Evolutionary conservation across 2,797 vertebrate species (phyloP), one percentile per base, ranked within the genome.

Genomic region (Myotis vivesi): DNA sequence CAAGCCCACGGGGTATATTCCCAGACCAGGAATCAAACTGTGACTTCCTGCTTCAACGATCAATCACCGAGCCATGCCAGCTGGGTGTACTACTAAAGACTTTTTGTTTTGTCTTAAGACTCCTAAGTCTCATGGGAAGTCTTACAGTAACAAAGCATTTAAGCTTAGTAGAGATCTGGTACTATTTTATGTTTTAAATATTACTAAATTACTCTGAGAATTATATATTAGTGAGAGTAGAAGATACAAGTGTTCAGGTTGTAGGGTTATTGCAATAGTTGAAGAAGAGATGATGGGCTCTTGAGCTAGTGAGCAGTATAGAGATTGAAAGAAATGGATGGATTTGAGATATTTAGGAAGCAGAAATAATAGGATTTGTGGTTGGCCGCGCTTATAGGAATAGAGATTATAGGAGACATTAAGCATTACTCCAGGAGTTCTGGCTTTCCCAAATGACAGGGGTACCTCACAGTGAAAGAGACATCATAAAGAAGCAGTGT

Each of bases 81-180:
- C 25, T 62, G 57, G 12, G 57, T 62, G 25, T 30, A 30, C 12
- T 30, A n/a, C 6, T 53, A 62, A 89, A 93, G 8, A 4, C 33
- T 80, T 59, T 51, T 51, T 53, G 20, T 72, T 91, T 94, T 91
- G 20, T 59, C 53, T 75, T 87, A 92, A 92, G 15, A 94, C 8
- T 10, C 33, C 85, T 75, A 84, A 92, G 46, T 91, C 6, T 11
- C 19, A 3, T n/a, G 25, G 7, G 22, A 91, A 72, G 13, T 72
- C 49, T 79, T 41, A 72, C 0, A 94, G 46, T 28, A 69, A 41
- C n/a, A n/a, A 72, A 28, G 17, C 20, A 59, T 62, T 89, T 89
- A 87, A 80, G 41, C 28, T 79, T 8, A 38, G 11, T 46, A 84
- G 22, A 66, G 19, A 62, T 16, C 41, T 49, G 25, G 77, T 20